These are phyloP conservation scores for Mythimna lalbum DNA, from an alignment of 2,888 invertebrate genomes.

Conservation along the genomic window DNA sequence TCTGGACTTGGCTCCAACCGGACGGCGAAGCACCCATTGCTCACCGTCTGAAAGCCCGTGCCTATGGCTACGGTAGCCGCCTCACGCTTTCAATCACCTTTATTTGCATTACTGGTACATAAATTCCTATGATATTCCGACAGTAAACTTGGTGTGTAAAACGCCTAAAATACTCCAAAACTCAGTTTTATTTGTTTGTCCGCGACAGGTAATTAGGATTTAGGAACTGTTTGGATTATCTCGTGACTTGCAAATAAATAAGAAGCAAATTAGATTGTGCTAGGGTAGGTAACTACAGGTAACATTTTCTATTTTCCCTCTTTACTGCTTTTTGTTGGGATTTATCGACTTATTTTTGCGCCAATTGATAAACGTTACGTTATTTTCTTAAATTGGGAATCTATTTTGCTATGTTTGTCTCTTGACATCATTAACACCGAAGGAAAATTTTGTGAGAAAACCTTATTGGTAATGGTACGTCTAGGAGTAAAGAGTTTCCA, in stretches of 20 bases:
- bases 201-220: conserved; percentile 19
- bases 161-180: conserved; percentile 38
- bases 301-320: not conserved
- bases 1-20: no score
- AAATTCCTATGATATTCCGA: conserved; percentile 29
- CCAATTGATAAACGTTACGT: not conserved
- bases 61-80: no score
- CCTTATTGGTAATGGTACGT: no score
- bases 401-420: no score
- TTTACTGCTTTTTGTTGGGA: not conserved
- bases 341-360: conserved; percentile 8
- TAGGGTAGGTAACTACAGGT: not conserved
- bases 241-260: conserved; percentile 10
- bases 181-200: conserved; percentile 6
- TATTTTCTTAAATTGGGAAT: not conserved
- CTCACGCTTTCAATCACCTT: no score
- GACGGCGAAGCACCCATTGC: no score
- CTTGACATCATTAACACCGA: no score
- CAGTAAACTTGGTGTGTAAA: conserved; percentile 38
- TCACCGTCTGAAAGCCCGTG: no score
- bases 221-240: conserved; percentile 6
- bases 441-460: no score
- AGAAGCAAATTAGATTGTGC: conserved; percentile 3
- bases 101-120: no score
- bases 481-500: no score